Conservation (phyloP, 1,140 invertebrate genomes). For the Ericerus pela region DNA sequence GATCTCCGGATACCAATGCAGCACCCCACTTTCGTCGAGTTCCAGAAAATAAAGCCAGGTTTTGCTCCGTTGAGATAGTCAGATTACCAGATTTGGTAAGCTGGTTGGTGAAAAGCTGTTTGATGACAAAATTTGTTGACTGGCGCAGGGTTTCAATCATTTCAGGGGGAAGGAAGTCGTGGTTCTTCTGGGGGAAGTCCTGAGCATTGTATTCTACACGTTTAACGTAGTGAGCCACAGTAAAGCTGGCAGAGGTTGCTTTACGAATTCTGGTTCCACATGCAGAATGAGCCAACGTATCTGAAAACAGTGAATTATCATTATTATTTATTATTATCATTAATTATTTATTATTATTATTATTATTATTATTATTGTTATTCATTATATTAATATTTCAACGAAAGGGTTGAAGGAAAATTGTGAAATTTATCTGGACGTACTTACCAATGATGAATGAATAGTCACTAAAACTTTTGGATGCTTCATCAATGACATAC, state of each 20-base stretch:
- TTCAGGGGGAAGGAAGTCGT: slow-evolving; percentile 74
- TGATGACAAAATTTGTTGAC: slow-evolving; percentile 55
- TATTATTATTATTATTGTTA: too few relatives aligned
- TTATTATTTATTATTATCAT: too few relatives aligned
- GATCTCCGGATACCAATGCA: slow-evolving; percentile 37
- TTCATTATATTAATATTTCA: too few relatives aligned
- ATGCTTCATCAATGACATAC: slow-evolving; percentile 76
- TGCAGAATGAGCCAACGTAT: slow-evolving; percentile 33
- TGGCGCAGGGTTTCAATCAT: slow-evolving; percentile 65
- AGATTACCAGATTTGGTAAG: slow-evolving; percentile 72
- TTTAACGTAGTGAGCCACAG: slow-evolving; percentile 68
- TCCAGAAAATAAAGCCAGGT: slow-evolving; percentile 1
- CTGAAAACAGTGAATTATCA: slow-evolving; percentile 31
- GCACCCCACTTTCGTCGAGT: slow-evolving; percentile 30
- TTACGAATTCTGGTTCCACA: slow-evolving; percentile 45
- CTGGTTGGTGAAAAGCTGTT: slow-evolving; percentile 65
- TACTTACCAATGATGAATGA: slow-evolving; percentile 41
- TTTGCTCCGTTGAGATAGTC: slow-evolving; percentile 20
- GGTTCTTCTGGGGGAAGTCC: slow-evolving; percentile 72
- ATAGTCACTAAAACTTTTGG: slow-evolving; percentile 43
- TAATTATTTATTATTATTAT: too few relatives aligned
- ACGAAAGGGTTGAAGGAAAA: too few relatives aligned
- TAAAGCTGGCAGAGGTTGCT: slow-evolving; percentile 50
- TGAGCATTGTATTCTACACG: slow-evolving; percentile 63
- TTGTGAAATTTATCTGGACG: too few relatives aligned